phyloP scores from a whole-genome alignment of 2,797 vertebrate genomes.

The Ciconia nigra region DNA sequence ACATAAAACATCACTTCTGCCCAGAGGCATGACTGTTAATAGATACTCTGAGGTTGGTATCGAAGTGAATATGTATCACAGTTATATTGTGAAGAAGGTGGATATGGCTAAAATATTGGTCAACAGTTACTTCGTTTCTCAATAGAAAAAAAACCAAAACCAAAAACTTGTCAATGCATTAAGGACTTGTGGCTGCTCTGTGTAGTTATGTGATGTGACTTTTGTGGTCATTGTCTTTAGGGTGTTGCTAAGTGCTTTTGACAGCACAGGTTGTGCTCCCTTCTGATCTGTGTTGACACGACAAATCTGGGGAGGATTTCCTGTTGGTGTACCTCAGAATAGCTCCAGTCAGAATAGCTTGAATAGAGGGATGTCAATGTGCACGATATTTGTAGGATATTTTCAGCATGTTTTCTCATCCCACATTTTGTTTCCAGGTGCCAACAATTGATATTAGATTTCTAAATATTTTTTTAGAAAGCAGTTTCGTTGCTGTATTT shows the following conservation, averaged over 20 bases:
- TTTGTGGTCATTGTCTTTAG: background rate
- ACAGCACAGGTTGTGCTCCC: background rate
- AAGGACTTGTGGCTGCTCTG: background rate
- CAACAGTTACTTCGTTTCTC: background rate
- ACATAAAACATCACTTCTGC: background rate
- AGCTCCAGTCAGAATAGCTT: background rate
- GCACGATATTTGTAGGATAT: background rate
- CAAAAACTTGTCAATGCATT: background rate
- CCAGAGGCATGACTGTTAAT: background rate
- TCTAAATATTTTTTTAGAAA: background rate
- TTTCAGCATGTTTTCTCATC: background rate
- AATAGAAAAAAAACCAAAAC: background rate
- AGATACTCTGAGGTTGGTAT: background rate
- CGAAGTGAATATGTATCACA: background rate
- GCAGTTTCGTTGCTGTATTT: background rate
- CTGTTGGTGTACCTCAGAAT: background rate
- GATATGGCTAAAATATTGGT: background rate
- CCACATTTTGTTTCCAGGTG: background rate
- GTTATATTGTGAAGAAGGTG: background rate
- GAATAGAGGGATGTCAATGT: background rate
- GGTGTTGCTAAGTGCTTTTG: slow-evolving; percentile 8
- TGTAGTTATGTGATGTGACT: background rate
- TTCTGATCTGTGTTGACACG: background rate
- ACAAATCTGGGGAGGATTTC: background rate
- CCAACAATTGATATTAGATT: background rate